A percentile compares a stretch with the other conserved stretches of the same genome.
Evolutionary conservation across 2,113 vertebrate species (phyloP).

Genomic region (Cacatua alba): DNA sequence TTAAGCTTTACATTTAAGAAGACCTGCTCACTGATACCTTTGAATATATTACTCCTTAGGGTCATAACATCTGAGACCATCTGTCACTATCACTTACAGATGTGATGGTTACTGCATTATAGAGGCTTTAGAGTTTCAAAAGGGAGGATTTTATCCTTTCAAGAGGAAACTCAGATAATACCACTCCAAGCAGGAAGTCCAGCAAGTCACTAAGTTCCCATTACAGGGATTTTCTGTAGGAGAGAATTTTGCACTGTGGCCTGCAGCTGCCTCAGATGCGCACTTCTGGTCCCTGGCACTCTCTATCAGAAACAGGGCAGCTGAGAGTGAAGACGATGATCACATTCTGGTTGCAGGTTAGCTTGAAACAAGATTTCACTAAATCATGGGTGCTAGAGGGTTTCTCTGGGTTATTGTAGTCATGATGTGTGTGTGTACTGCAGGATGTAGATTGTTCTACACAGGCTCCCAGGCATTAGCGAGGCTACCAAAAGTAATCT

Average conservation of each 20-base stretch:
- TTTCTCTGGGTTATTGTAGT: slow-evolving; percentile 33
- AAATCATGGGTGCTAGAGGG: background rate
- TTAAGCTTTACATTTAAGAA: background rate
- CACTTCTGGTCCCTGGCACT: background rate
- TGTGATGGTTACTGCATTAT: background rate
- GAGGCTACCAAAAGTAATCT: slow-evolving; percentile 13
- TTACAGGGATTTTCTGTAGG: background rate
- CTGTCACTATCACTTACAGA: background rate
- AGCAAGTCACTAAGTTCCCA: slow-evolving; percentile 9
- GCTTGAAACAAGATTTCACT: slow-evolving; percentile 39
- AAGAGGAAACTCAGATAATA: background rate
- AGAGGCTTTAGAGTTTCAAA: background rate
- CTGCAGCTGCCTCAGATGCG: background rate
- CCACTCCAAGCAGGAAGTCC: background rate
- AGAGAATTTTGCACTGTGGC: background rate
- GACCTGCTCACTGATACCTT: background rate
- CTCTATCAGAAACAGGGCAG: background rate
- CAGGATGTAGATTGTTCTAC: slow-evolving; percentile 25
- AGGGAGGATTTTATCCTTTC: background rate
- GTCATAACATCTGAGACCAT: background rate
- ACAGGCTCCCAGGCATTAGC: background rate
- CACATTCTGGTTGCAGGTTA: background rate
- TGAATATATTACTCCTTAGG: background rate
- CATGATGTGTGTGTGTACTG: background rate
- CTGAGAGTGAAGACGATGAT: background rate